phyloP scores from a whole-genome alignment of 2,888 invertebrate species.

The Drosophila koepferae region DNA sequence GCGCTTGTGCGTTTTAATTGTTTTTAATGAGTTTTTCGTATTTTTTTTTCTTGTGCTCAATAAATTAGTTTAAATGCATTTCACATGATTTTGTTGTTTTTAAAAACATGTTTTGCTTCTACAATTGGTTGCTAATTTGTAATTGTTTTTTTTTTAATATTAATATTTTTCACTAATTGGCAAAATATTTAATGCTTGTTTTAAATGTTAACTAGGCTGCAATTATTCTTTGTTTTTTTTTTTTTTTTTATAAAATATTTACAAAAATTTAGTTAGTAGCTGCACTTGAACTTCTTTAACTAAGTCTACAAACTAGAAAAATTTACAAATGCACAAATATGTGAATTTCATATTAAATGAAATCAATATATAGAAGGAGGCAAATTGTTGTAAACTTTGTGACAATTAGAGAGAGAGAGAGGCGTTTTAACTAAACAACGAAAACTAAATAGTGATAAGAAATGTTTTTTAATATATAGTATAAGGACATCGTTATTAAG shows the following conservation, averaged over 20 bases:
- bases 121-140: constrained; percentile 39
- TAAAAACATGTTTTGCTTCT: constrained; percentile 46
- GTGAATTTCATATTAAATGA: constrained; percentile 25
- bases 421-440: constrained; percentile 35
- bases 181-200: constrained; percentile 43
- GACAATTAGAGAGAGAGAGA: constrained; percentile 38
- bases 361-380: constrained; percentile 40
- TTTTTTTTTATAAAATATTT: constrained; percentile 69
- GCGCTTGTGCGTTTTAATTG: constrained; percentile 40
- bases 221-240: neutral
- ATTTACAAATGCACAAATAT: constrained; percentile 69
- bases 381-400: constrained; percentile 46
- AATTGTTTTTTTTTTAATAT: constrained; percentile 8
- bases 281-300: constrained; percentile 62
- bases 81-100: constrained; percentile 51
- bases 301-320: constrained; percentile 75
- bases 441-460: constrained; percentile 44
- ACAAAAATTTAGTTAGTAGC: constrained; percentile 58
- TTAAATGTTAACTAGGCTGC: constrained; percentile 77
- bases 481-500: constrained; percentile 62
- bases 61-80: constrained; percentile 63
- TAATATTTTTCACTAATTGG: constrained; percentile 62
- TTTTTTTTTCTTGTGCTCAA: constrained; percentile 31
- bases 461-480: constrained; percentile 34
- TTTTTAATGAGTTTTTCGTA: neutral